These are phyloP conservation scores for Hoplias malabaricus DNA, from an alignment of 2,113 vertebrate genomes.

Conservation along the genomic window DNA sequence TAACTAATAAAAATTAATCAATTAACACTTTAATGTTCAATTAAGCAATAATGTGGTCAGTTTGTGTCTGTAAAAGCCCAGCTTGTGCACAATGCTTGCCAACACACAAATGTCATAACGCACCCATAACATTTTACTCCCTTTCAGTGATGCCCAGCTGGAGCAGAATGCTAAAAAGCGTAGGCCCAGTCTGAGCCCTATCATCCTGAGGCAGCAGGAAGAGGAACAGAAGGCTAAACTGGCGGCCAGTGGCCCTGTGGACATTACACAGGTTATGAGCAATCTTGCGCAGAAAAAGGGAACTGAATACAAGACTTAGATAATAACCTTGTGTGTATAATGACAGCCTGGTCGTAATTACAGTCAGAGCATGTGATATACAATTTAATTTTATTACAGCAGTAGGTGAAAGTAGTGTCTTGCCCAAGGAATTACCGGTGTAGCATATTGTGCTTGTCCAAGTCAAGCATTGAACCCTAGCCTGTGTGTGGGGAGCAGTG, in stretches of 20 bases:
- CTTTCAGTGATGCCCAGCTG: slow-evolving; percentile 75
- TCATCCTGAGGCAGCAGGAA: slow-evolving; percentile 87
- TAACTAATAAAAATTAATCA: too few species aligned
- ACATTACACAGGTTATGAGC: slow-evolving; percentile 99
- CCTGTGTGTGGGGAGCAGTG: too few species aligned
- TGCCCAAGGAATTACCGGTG: too few species aligned
- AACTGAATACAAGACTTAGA: not conserved
- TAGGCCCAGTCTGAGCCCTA: slow-evolving; percentile 90
- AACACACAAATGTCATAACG: slow-evolving; percentile 12
- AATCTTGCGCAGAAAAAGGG: slow-evolving; percentile 78
- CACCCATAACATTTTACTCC: slow-evolving; percentile 21
- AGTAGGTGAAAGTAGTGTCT: too few species aligned
- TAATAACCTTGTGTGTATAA: not conserved
- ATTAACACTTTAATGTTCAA: too few species aligned
- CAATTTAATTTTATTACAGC: too few species aligned
- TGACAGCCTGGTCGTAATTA: not conserved
- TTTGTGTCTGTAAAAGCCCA: not conserved
- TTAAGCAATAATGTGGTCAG: too few species aligned
- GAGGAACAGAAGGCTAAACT: slow-evolving; percentile 86
- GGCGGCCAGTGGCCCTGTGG: slow-evolving; percentile 81
- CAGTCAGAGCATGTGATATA: too few species aligned
- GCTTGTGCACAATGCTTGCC: not conserved
- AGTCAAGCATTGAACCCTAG: too few species aligned
- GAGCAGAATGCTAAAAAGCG: slow-evolving; percentile 82
- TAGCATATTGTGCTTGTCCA: too few species aligned